Percentiles rank a stretch among this genome's conserved stretches.
Evolutionary conservation across 2,888 invertebrate genomes (phyloP).

Genomic region (Cistogaster globosa): DNA sequence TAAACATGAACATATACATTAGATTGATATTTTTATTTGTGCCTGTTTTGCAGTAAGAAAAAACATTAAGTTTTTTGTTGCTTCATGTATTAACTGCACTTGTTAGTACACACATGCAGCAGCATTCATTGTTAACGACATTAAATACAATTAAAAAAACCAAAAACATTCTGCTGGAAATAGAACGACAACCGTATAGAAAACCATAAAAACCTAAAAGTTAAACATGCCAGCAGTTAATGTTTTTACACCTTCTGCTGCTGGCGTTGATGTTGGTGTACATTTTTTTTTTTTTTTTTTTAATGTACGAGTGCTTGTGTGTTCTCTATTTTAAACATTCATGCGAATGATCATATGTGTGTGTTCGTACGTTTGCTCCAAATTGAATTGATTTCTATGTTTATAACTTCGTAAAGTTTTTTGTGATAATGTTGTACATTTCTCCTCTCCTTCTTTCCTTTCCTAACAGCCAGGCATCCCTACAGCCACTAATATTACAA

Average conservation of each 20-base stretch:
- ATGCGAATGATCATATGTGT: background rate
- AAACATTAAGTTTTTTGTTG: too few relatives aligned
- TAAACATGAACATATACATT: background rate
- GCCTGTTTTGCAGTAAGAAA: too few relatives aligned
- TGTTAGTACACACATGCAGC: conserved; percentile 47
- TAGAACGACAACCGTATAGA: conserved; percentile 53
- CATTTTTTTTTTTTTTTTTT: background rate
- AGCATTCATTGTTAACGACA: conserved; percentile 57
- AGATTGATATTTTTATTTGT: conserved; percentile 24
- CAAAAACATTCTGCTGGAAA: conserved; percentile 37
- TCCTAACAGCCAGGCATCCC: conserved; percentile 41
- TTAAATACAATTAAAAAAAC: conserved; percentile 18
- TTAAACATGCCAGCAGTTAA: conserved; percentile 70
- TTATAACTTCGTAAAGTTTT: conserved; percentile 31
- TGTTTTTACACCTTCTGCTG: conserved; percentile 70
- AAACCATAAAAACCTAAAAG: conserved; percentile 68
- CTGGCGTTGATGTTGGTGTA: conserved; percentile 26
- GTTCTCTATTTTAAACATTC: conserved; percentile 13
- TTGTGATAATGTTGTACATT: conserved; percentile 51
- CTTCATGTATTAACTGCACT: conserved; percentile 52
- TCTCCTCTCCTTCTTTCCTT: conserved; percentile 32
- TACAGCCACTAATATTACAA: conserved; percentile 44
- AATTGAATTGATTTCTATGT: conserved; percentile 22
- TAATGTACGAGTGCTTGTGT: background rate
- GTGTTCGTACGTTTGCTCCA: background rate